Base-by-base conservation (phyloP, 2,888 invertebrate species). In the Andrena dorsata region DNA sequence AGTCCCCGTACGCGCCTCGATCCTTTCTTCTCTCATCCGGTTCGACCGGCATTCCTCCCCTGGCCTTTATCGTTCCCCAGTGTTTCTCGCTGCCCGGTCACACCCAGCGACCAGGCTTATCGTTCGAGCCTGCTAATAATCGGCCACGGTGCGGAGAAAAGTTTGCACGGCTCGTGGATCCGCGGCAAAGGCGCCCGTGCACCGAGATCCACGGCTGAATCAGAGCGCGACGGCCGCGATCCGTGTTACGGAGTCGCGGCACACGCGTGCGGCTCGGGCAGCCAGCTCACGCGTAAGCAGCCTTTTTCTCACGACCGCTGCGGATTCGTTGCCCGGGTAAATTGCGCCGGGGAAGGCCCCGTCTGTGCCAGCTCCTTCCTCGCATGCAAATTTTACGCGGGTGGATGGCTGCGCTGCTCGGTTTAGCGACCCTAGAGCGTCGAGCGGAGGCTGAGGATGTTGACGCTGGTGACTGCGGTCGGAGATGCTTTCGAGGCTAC, bases 151-250 rank as follows among this genome's bases (percentile, higher is more conserved):
- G 5, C 23, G 20, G 23, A 61, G 28, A 41, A 53, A 47, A 30
- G 64, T 30, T 23, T 20, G 28, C 47, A 30, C 7, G 13, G 10
- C 5, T n/a, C 56, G 60, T 61, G 60, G 75, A 68, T 77, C 30
- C 4, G 69, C 60, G 53, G 65, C 66, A 61, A 72, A 76, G 82
- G 76, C 74, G 60, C 23, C 30, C 65, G 30, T 16, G 53, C 49
- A 20, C n/a, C 41, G 41, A 41, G 76, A 77, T 61, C 60, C 51
- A 56, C 70, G 68, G 26, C 8, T 49, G 81, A 87, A 87, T 87
- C 80, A 83, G 86, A 84, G 85, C 86, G 85, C 71, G 76, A 87
- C 78, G 60, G 10, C 70, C 23, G 69, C 51, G 66, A 58, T 66
- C 49, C 60, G 20, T 23, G 68, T 73, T 65, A 41, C 66, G n/a